Base-by-base conservation (phyloP, 1,140 invertebrate species). In the Leptinotarsa defecta region DNA sequence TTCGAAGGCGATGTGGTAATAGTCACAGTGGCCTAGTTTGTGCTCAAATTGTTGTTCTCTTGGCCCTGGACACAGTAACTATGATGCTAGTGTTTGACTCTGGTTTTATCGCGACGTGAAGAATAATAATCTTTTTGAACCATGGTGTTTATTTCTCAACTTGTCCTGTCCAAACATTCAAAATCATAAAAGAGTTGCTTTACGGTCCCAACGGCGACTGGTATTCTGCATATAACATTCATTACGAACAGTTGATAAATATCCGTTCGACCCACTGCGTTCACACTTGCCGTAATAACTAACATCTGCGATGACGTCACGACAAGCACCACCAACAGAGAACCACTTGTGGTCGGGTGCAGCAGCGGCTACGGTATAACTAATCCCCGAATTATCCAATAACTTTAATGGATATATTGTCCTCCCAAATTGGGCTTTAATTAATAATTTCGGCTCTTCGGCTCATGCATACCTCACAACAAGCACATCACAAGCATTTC, bases 361-460 rank as follows among this genome's bases (percentile, higher is more conserved):
- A 57, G 34, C 34, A 43, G 34, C 34, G 8, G 34, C 34, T 43
- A 11, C 34, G 8, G 34, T 43, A 43, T 43, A 43, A 43, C 34
- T 43, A 43, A 15, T 57, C 15, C 52, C 52, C 15, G 52, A 57
- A 57, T 57, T 57, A 57, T 57, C 52, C 52, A 57, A 57, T 57
- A 57, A 57, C n/a, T 57, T 57, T 57, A 57, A 57, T 57, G 52
- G 52, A 19, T 57, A 19, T 57, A 57, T 57, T 57, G 52, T 57
- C 52, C 52, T 57, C 52, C 52, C 52, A 57, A 57, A 57, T 57
- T 57, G 52, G 52, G 52, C 52, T 57, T 57, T 57, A 57, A 57
- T 57, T 57, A 57, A 57, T 57, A 57, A 57, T 19, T 57, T 57
- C 15, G n/a, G 52, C 52, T 19, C 52, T 19, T 0, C 13, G n/a